Evolutionary conservation across 2,888 invertebrate species (phyloP), one percentile per base, ranked within the genome.

Genomic region (Nemotelus nigrinus): DNA sequence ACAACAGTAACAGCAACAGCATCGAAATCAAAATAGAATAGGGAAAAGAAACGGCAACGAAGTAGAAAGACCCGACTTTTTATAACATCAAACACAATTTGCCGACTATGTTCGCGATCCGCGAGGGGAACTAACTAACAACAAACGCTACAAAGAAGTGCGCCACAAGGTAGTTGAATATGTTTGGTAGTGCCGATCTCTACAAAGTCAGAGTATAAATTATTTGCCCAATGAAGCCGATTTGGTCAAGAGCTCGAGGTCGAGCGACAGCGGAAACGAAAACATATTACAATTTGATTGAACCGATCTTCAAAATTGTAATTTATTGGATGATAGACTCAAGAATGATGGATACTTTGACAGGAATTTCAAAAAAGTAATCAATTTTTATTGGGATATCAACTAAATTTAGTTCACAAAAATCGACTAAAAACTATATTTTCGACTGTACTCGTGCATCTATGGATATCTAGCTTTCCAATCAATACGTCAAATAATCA

Each of bases 11-110:
- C 41, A 70, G 44, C 8, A 44, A 70, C 53, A 25, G 44, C 44
- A 53, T 41, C 8, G n/a, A 67, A 67, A 67, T 67, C 45, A 47
- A 67, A 67, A 45, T 63, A 63, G 63, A 63, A 63, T 63, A 47
- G 43, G 41, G 44, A 48, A 71, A 55, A 44, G 41, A 7, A 74
- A 58, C 60, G 47, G 45, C n/a, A 60, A 55, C 72, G 47, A 74
- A 74, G 25, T 47, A 75, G 64, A 76, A 65, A 64, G 63, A 65
- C 76, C 25, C 64, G 55, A 60, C 74, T 74, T 60, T 72, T 74
- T 60, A 50, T 63, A 78, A 78, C 78, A 67, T 78, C 78, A 78
- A 78, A 78, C 72, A 64, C 55, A 65, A 78, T 74, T 58, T 57
- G 74, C 78, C 78, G 78, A 74, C 78, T 47, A 41, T 64, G 60